Conservation (phyloP, 2,113 vertebrate species). For the Corythornis cristatus region DNA sequence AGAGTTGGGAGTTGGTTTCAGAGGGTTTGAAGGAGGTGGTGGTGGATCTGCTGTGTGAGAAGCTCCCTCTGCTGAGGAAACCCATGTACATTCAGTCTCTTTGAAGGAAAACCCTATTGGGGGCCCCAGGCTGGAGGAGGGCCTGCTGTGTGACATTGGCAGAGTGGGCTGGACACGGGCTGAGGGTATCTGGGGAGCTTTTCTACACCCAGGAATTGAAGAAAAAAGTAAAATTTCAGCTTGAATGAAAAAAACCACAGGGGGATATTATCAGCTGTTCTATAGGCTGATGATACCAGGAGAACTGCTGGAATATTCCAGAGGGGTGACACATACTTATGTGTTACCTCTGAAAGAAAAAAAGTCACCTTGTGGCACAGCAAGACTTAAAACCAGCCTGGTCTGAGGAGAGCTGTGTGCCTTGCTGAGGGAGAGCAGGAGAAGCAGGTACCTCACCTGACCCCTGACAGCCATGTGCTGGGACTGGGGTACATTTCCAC, state of each 20-base stretch:
- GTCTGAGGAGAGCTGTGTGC: background rate
- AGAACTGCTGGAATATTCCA: background rate
- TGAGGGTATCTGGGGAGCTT: background rate
- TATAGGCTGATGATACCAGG: background rate
- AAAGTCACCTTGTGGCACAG: background rate
- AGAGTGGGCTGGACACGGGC: background rate
- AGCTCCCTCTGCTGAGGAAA: constrained; percentile 66
- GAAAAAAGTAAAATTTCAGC: background rate
- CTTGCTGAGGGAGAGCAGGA: background rate
- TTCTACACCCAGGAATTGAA: no score
- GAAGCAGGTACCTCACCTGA: no score
- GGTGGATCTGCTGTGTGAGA: constrained; percentile 3
- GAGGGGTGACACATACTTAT: background rate
- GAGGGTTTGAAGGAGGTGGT: background rate
- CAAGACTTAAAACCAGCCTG: background rate
- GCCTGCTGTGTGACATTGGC: background rate
- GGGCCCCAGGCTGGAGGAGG: rapidly evolving
- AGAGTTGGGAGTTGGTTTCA: background rate
- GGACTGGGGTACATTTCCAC: rapidly evolving
- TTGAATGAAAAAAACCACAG: background rate
- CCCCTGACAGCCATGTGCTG: background rate
- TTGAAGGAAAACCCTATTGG: background rate
- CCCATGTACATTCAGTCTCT: rapidly evolving
- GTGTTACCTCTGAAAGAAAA: background rate
- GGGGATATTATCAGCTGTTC: background rate